phyloP scores from a whole-genome alignment of 2,888 invertebrate genomes.

The Acronicta leporina region DNA sequence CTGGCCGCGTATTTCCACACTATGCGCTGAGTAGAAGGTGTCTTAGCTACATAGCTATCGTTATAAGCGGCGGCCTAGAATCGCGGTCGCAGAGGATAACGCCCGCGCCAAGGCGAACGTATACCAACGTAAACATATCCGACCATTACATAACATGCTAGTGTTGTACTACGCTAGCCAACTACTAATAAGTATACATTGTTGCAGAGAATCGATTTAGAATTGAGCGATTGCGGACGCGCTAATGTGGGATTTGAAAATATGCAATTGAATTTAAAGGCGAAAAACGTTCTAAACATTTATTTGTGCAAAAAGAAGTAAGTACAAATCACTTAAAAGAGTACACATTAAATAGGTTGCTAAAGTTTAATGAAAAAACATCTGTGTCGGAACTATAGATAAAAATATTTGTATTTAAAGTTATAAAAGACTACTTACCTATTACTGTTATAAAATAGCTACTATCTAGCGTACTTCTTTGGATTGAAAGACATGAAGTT shows the following conservation, averaged over 20 bases:
- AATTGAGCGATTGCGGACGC: constrained; percentile 23
- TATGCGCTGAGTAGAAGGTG: constrained; percentile 16
- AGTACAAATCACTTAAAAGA: too few species aligned
- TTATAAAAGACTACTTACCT: too few species aligned
- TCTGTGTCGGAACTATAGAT: too few species aligned
- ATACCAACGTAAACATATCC: constrained; percentile 67
- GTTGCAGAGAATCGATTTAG: constrained; percentile 29
- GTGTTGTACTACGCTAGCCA: constrained; percentile 62
- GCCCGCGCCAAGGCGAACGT: constrained; percentile 81
- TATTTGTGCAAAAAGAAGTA: too few species aligned
- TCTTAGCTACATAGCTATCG: constrained; percentile 41
- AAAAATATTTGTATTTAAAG: too few species aligned
- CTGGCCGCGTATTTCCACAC: constrained; percentile 17
- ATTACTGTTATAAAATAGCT: too few species aligned
- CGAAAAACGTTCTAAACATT: too few species aligned
- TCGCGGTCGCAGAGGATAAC: constrained; percentile 79
- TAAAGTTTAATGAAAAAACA: too few species aligned
- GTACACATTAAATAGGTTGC: too few species aligned
- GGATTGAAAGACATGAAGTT: too few species aligned
- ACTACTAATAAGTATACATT: constrained; percentile 58
- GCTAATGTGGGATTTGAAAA: constrained; percentile 12
- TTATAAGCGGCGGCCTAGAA: constrained; percentile 72
- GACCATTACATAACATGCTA: constrained; percentile 73
- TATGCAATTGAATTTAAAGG: not conserved
- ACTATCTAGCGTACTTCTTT: too few species aligned